These are phyloP conservation scores for Penaeus indicus DNA, from an alignment of 1,140 invertebrate genomes.

Conservation along the genomic window DNA sequence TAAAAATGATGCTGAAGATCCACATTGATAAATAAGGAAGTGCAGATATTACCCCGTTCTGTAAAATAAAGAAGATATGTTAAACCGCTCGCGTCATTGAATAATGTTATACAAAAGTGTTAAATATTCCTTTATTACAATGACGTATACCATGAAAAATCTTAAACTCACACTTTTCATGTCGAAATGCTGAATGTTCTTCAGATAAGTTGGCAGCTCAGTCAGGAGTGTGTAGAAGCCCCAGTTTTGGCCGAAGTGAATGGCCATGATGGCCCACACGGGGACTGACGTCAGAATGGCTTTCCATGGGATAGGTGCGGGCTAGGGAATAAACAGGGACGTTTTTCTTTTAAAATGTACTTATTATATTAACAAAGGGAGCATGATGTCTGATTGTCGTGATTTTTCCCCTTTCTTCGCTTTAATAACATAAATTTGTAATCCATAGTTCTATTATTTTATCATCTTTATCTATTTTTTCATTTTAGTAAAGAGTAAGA, in stretches of 20 bases:
- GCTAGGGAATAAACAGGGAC: background rate
- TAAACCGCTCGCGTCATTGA: background rate
- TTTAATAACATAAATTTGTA: no score
- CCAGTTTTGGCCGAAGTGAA: slow-evolving; percentile 92
- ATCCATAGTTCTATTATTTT: background rate
- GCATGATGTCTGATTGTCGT: background rate
- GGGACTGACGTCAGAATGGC: slow-evolving; percentile 83
- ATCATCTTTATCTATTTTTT: background rate
- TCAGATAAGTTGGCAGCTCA: slow-evolving; percentile 94
- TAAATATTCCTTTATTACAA: background rate
- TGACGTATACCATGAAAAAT: background rate
- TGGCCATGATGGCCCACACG: slow-evolving; percentile 92
- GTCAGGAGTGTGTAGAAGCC: slow-evolving; percentile 95
- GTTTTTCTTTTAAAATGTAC: background rate
- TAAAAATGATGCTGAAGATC: slow-evolving; percentile 15
- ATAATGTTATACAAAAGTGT: background rate
- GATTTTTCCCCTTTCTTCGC: background rate
- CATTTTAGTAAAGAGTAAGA: background rate
- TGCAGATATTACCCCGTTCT: slow-evolving; percentile 74
- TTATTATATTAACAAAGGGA: background rate
- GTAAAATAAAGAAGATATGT: slow-evolving; percentile 46
- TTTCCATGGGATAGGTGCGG: slow-evolving; percentile 80
- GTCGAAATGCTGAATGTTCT: slow-evolving; percentile 87
- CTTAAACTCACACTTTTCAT: slow-evolving; percentile 81
- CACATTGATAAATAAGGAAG: slow-evolving; percentile 73